Base-by-base conservation (phyloP, 2,797 vertebrate species). In the Microctenopoma lineatum region DNA sequence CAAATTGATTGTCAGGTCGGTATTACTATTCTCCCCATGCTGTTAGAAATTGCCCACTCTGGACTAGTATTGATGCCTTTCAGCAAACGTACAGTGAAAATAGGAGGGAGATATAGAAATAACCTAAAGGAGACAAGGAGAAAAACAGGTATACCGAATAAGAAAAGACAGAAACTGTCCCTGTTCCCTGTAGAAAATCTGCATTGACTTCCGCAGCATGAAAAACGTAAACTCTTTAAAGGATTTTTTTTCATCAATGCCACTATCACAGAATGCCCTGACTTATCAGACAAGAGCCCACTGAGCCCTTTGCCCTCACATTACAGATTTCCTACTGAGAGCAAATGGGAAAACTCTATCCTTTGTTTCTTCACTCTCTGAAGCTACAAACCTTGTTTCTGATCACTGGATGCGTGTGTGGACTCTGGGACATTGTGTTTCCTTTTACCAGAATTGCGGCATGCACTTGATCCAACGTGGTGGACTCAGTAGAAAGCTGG, bases 291-390 rank as follows among this genome's bases (percentile, higher is more conserved):
- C 83, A 79, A 77, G 77, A 70, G 77, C 73, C 84, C 64, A 66
- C 53, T 36, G 55, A 77, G 82, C 70, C 81, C 84, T 90, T 77
- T 90, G 92, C 80, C 91, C 88, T 77, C 86, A 60, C 85, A 88
- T 90, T 88, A 87, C 86, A 89, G 88, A 91, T 90, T 85, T 88
- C 80, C 81, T 75, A 75, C 73, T 4, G 70, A 70, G 61, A 80
- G 71, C 75, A 86, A 85, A 87, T 77, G 60, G 84, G 80, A 79
- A 87, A 88, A 80, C 74, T 80, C 48, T 5, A 83, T 84, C 70
- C 68, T 80, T 88, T 90, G 84, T 87, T 82, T 84, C 81, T 78
- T 41, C 59, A 80, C 73, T 83, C 81, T 54, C 54, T 26, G 60
- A 81, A 60, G 63, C 55, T 7, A 46, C 82, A 77, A 80, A 86